phyloP scores from a whole-genome alignment of 2,113 vertebrate genomes.

The Limnothrissa miodon region DNA sequence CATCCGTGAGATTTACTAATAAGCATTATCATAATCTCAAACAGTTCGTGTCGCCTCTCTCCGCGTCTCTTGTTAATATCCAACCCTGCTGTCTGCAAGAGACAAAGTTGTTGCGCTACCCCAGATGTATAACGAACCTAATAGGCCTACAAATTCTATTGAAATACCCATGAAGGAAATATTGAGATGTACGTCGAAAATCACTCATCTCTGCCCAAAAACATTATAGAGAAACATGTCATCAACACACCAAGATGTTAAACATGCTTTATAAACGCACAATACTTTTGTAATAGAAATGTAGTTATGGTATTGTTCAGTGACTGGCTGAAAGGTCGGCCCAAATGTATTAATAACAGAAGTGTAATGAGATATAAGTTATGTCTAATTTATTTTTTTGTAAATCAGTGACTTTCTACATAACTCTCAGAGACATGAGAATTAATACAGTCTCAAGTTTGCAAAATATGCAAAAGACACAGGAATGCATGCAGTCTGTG shows the following conservation, averaged over 20 bases:
- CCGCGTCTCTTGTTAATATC: not conserved
- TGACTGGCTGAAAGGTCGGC: not conserved
- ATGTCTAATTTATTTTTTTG: not conserved
- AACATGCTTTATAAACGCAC: not conserved
- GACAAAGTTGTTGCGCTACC: not conserved
- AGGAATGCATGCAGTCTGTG: not conserved
- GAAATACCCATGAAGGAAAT: not conserved
- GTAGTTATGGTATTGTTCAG: not conserved
- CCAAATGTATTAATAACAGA: not conserved
- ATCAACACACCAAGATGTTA: not conserved
- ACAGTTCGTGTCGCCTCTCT: not conserved
- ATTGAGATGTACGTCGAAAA: not conserved
- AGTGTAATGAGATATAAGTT: not conserved
- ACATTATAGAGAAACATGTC: not conserved
- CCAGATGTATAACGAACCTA: not conserved
- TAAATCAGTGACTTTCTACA: not conserved
- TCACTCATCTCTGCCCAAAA: not conserved
- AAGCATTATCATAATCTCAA: not conserved
- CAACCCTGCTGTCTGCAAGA: not conserved
- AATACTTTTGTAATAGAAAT: not conserved
- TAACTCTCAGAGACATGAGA: not conserved
- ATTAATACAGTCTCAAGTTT: too few relatives aligned
- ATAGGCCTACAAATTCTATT: not conserved
- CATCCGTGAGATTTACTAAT: conserved; percentile 6
- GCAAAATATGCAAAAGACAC: not conserved